Conservation (phyloP, 2,113 vertebrate species). For the Mixornis gularis region DNA sequence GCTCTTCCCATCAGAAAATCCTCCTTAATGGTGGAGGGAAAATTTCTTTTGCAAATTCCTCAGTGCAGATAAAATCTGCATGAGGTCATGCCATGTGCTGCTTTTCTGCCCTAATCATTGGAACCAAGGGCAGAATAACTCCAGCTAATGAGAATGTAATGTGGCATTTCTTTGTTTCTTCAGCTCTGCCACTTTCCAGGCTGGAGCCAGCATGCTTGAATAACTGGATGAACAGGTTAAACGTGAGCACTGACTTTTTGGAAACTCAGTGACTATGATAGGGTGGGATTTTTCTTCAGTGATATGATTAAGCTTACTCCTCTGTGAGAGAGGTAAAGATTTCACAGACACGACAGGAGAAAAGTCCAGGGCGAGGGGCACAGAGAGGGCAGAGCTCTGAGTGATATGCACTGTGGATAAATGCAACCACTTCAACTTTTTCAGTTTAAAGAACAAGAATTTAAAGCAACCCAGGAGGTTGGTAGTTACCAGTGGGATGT, state of each 20-base stretch:
- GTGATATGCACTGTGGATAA: neutral
- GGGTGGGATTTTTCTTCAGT: neutral
- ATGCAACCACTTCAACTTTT: neutral
- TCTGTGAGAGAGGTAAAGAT: neutral
- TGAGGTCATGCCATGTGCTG: conserved; percentile 23
- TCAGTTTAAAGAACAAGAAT: neutral
- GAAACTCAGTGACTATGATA: neutral
- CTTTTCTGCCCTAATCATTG: conserved; percentile 19
- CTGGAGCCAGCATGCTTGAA: neutral
- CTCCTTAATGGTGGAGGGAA: neutral
- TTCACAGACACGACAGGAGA: neutral
- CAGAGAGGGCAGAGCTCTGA: neutral
- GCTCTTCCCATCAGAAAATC: neutral
- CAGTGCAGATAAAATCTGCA: conserved; percentile 10
- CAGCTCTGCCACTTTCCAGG: neutral
- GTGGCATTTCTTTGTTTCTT: conserved; percentile 32
- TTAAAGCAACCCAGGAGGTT: neutral
- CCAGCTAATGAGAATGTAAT: neutral
- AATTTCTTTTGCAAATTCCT: conserved; percentile 22
- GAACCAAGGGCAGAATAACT: neutral
- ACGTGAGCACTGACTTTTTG: neutral
- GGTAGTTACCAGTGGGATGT: neutral
- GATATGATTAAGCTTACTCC: neutral
- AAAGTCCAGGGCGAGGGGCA: neutral
- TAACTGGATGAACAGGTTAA: conserved; percentile 47